Conservation (phyloP, 2,797 vertebrate genomes). For the Xyrichtys novacula region DNA sequence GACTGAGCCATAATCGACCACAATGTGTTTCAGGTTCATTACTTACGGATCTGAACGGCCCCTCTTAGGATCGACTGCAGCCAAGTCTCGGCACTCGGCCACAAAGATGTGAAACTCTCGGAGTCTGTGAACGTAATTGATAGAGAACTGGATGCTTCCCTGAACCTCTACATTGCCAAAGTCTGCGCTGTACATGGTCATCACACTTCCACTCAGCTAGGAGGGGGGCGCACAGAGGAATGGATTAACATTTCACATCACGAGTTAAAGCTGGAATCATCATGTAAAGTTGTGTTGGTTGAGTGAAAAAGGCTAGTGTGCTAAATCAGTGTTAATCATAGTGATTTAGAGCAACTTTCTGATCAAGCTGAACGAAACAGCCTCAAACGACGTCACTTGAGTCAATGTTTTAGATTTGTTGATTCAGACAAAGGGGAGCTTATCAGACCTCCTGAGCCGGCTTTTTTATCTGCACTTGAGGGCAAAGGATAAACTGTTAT, state of each 20-base stretch:
- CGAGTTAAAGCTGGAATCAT: background rate
- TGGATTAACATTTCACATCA: background rate
- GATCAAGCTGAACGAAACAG: too few relatives aligned
- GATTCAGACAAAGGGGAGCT: too few relatives aligned
- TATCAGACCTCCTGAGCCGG: too few relatives aligned
- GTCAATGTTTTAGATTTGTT: too few relatives aligned
- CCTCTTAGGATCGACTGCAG: constrained; percentile 91
- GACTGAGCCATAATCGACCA: background rate
- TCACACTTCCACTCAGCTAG: constrained; percentile 93
- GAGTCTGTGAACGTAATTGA: constrained; percentile 93
- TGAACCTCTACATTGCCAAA: constrained; percentile 92
- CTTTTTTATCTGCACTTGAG: too few relatives aligned
- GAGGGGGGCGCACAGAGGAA: constrained; percentile 23
- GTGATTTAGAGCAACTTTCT: too few relatives aligned
- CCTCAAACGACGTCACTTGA: too few relatives aligned
- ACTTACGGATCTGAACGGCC: constrained; percentile 97
- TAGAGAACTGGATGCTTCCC: constrained; percentile 93
- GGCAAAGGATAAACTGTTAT: too few relatives aligned
- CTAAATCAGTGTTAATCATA: too few relatives aligned
- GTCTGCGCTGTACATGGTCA: constrained; percentile 94
- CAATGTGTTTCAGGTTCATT: background rate
- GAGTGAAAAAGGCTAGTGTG: too few relatives aligned
- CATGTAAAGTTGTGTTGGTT: background rate
- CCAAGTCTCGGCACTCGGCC: constrained; percentile 90
- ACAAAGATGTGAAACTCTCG: constrained; percentile 95